Evolutionary conservation across 2,113 vertebrate species (phyloP).

Genomic region (Scytalopus superciliaris): DNA sequence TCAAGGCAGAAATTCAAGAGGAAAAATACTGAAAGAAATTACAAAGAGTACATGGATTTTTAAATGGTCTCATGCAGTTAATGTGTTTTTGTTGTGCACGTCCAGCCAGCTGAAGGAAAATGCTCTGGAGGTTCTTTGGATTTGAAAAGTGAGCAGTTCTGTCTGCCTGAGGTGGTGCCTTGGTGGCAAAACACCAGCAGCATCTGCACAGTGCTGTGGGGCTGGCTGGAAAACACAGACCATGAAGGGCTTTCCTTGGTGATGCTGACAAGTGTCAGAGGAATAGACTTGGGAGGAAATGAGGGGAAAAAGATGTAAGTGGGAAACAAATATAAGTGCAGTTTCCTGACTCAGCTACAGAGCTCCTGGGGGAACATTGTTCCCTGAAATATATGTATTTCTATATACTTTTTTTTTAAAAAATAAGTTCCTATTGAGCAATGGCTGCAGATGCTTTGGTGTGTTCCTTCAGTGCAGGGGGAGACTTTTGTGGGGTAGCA

Average conservation of each 20-base stretch:
- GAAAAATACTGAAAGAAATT: not conserved
- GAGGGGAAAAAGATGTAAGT: not conserved
- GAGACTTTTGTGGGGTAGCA: too few species aligned
- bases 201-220: not conserved
- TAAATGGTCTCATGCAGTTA: not conserved
- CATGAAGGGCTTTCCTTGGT: not conserved
- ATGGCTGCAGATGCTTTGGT: too few species aligned
- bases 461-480: too few species aligned
- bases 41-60: not conserved
- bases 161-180: not conserved
- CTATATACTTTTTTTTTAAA: too few species aligned
- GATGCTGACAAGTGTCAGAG: not conserved
- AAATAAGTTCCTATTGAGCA: too few species aligned
- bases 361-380: not conserved
- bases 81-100: rapidly evolving
- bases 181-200: not conserved
- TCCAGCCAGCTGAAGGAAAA: not conserved
- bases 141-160: not conserved
- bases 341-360: not conserved
- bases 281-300: not conserved
- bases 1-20: not conserved
- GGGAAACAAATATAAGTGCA: not conserved
- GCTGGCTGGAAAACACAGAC: not conserved
- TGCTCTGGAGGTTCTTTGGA: not conserved
- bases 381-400: not conserved